phyloP scores from a whole-genome alignment of 2,888 invertebrate species.

The Yponomeuta plumbellus region DNA sequence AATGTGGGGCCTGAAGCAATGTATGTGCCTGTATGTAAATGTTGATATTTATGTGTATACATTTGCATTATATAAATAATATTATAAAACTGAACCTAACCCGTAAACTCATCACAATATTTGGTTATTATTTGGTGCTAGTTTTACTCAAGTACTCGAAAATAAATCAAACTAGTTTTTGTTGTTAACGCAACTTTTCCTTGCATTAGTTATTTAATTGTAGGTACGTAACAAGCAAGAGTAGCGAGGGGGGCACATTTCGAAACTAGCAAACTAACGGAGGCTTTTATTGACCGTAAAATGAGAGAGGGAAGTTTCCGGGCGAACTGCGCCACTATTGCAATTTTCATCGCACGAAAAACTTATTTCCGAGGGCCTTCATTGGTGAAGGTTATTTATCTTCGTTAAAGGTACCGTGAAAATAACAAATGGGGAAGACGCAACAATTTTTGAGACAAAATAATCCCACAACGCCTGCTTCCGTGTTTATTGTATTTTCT shows the following conservation, averaged over 20 bases:
- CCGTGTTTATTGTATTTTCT: too few relatives aligned
- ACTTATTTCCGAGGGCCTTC: neutral
- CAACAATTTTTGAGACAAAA: neutral
- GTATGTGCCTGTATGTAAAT: too few relatives aligned
- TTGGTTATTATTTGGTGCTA: too few relatives aligned
- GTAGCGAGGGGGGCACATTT: neutral
- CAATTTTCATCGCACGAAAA: slow-evolving; percentile 12
- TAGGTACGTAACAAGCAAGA: neutral
- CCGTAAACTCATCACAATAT: too few relatives aligned
- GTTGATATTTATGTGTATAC: too few relatives aligned
- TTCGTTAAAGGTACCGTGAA: neutral
- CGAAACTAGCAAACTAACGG: slow-evolving; percentile 9
- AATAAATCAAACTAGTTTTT: too few relatives aligned
- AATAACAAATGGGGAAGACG: neutral
- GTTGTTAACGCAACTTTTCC: neutral
- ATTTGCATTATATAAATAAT: too few relatives aligned
- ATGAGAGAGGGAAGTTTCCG: slow-evolving; percentile 8
- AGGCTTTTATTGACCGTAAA: slow-evolving; percentile 12
- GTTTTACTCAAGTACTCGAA: too few relatives aligned
- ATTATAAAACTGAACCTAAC: too few relatives aligned
- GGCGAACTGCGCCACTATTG: neutral
- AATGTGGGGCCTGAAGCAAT: too few relatives aligned
- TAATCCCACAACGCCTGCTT: too few relatives aligned
- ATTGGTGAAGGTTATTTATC: slow-evolving; percentile 5
- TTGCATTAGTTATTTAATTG: neutral